Conservation (phyloP, 2,888 invertebrate species). For the Conops quadrifasciatus region DNA sequence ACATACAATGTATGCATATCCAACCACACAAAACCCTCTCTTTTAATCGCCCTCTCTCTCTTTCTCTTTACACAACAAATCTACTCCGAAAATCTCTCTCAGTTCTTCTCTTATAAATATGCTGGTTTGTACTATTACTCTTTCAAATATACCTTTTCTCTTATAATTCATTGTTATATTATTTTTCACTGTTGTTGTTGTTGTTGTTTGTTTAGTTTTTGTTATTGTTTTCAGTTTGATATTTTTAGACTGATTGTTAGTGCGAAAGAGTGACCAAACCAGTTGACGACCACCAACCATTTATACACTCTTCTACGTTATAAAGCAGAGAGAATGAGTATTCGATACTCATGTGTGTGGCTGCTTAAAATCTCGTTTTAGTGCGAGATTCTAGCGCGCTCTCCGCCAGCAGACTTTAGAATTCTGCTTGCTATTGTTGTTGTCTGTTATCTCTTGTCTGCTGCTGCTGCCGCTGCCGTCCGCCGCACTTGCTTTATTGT, state of each 20-base stretch:
- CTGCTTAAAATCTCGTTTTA: not conserved
- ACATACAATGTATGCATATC: no score
- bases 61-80: no score
- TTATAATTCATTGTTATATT: not conserved
- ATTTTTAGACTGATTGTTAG: no score
- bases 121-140: no score
- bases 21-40: no score
- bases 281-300: not conserved
- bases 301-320: not conserved
- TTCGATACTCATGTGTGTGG: not conserved
- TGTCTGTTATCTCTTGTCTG: no score
- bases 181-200: not conserved
- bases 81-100: no score
- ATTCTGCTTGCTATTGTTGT: not conserved
- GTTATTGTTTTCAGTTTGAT: no score
- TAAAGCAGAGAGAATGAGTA: not conserved
- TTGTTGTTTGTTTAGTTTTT: no score
- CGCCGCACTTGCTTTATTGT: slow-evolving; percentile 18
- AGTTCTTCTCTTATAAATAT: no score
- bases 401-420: not conserved
- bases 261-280: no score
- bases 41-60: no score
- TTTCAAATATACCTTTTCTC: not conserved
- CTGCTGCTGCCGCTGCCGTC: not conserved
- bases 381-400: not conserved